phyloP scores from a whole-genome alignment of 2,113 vertebrate species.

The Apodemus sylvaticus region DNA sequence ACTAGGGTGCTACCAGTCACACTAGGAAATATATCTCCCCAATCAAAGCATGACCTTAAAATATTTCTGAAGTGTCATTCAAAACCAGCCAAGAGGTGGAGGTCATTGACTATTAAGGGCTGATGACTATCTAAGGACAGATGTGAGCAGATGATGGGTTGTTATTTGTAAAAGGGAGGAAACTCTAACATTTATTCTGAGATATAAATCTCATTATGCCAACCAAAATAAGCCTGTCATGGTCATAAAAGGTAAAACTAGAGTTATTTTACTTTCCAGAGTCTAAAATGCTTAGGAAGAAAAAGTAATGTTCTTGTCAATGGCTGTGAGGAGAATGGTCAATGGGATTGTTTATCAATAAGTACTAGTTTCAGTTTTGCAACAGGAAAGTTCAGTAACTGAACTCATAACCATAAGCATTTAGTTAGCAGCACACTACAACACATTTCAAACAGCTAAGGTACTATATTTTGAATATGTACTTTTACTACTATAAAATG shows the following conservation, averaged over 20 bases:
- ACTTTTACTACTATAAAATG: not conserved
- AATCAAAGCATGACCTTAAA: not conserved
- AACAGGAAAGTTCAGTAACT: not conserved
- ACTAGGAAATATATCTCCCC: not conserved
- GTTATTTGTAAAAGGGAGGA: not conserved
- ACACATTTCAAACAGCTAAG: not conserved
- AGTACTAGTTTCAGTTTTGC: not conserved
- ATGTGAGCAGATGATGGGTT: not conserved
- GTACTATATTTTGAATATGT: not conserved
- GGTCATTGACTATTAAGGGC: not conserved
- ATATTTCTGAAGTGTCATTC: not conserved
- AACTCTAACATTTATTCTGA: not conserved
- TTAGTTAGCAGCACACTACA: not conserved
- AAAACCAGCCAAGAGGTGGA: not conserved
- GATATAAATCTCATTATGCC: not conserved
- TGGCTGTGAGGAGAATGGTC: not conserved
- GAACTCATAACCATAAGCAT: too few relatives aligned
- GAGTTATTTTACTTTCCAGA: not conserved
- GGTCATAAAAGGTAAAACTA: not conserved
- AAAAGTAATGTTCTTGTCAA: not conserved
- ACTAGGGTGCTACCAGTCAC: not conserved
- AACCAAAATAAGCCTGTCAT: not conserved
- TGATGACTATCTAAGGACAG: not conserved
- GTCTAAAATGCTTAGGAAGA: not conserved
- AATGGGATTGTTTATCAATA: not conserved